Evolutionary conservation across 2,113 vertebrate species (phyloP), one percentile per base, ranked within the genome.

Genomic region (Sphaerodactylus townsendi): DNA sequence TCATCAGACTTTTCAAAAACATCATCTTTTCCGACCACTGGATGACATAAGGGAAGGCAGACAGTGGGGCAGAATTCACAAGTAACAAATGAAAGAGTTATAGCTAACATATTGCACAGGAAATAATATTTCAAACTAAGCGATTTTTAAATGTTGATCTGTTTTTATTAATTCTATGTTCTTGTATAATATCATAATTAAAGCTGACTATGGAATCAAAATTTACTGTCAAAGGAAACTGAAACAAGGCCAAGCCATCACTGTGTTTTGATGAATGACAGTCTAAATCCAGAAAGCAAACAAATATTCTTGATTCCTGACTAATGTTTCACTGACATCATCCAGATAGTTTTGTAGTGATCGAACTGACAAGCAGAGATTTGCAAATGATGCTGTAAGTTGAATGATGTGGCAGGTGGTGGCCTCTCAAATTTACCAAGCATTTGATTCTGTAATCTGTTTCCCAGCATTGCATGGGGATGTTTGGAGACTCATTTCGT

Each of bases 251-350:
- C 1, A 53, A 85, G 39, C 28, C n/a, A 75, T 33, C 37, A 33
- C 10, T 56, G 28, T 15, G 25, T 46, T 35, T 70, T 71, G 46
- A 37, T 30, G 48, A 37, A 76, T 3, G 39, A 35, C 23, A 10
- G 8, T 41, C 53, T 28, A 65, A 9, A 48, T 17, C 37, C 56
- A 50, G 14, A 59, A 68, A 66, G 28, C 64, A 35, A 86, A 59
- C 1, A 46, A 13, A 75, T 44, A 56, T 56, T 30, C 3, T 41
- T 68, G 15, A 15, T 86, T 46, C 30, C 30, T 44, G 17, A 39
- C 70, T 73, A 65, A 68, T 68, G 46, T 80, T 75, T 39, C 77
- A 81, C 10, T 81, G 71, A 81, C 28, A 76, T 35, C 62, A 75
- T 75, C 33, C 46, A 53, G 6, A 69, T 46, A 56, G 72, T 46